Evolutionary conservation across 2,113 vertebrate genomes (phyloP), one percentile per base, ranked within the genome.

Genomic region (Cercocebus atys): DNA sequence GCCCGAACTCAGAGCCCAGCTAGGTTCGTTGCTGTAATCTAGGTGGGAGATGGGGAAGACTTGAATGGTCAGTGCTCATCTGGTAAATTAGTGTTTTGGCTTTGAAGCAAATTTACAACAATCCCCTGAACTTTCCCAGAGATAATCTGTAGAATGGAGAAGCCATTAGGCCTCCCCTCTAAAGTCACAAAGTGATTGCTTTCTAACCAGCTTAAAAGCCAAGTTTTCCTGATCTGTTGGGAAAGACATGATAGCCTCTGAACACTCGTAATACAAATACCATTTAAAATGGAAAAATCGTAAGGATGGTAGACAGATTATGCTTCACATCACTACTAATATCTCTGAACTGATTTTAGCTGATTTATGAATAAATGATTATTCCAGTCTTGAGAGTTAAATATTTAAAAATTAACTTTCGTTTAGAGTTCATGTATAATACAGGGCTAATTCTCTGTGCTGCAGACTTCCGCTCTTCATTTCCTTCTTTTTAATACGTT

Each of bases 291-390:
- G 52, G 68, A 89, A 95, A 90, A 80, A 86, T 9, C 32, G 9
- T 90, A 76, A 93, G 52, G 92, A 70, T 84, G 47, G 64, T 66
- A n/a, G 88, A 52, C 27, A 76, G n/a, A 90, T 83, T 90, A 93
- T 90, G 45, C 81, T 50, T 75, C 94, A 94, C 90, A 79, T 79
- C 68, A 32, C 43, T 64, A 25, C 90, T 82, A 27, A 72, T 95
- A 93, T 64, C 88, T 92, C 79, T 68, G 81, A 97, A 87, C 82
- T 80, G 55, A 95, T 89, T 94, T 96, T 93, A 96, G 76, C 38
- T 87, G 82, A 75, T 79, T 78, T 97, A 93, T 98, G 80, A 97
- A 97, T 98, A 97, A 97, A 89, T 97, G 88, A 97, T 96, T 75
- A 94, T 83, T 88, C 61, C 50, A 70, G 76, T 45, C 82, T 57